These are phyloP conservation scores for Cyphomyrmex costatus DNA, from an alignment of 1,140 invertebrate genomes.

Conservation along the genomic window DNA sequence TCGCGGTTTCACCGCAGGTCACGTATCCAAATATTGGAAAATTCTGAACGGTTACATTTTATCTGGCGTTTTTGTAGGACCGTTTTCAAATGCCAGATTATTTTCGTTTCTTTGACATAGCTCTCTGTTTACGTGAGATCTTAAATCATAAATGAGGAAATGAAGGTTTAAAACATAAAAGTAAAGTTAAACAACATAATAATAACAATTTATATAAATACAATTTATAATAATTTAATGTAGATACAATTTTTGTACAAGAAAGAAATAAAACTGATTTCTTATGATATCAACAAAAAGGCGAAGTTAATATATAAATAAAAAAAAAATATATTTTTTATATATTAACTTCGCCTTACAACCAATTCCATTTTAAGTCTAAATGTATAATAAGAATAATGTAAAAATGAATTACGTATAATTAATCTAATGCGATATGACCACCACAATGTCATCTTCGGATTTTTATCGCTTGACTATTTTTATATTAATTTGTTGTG, in stretches of 20 bases:
- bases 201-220: neutral
- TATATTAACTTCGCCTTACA: neutral
- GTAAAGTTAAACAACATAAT: neutral
- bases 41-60: conserved; percentile 5
- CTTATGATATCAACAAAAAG: no score
- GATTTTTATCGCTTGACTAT: no score
- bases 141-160: neutral
- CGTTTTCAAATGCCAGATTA: neutral
- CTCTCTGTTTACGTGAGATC: neutral
- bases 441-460: no score
- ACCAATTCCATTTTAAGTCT: neutral
- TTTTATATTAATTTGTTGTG: no score
- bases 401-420: neutral
- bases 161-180: neutral
- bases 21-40: conserved; percentile 27
- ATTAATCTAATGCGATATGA: neutral
- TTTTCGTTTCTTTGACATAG: neutral
- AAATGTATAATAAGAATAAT: neutral
- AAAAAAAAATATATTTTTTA: no score
- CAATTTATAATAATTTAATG: neutral
- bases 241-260: neutral
- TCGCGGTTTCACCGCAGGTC: conserved; percentile 12
- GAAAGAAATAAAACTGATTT: no score
- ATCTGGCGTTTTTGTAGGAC: neutral
- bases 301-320: no score